Conservation (phyloP, 2,113 vertebrate species). For the Promerops cafer region DNA sequence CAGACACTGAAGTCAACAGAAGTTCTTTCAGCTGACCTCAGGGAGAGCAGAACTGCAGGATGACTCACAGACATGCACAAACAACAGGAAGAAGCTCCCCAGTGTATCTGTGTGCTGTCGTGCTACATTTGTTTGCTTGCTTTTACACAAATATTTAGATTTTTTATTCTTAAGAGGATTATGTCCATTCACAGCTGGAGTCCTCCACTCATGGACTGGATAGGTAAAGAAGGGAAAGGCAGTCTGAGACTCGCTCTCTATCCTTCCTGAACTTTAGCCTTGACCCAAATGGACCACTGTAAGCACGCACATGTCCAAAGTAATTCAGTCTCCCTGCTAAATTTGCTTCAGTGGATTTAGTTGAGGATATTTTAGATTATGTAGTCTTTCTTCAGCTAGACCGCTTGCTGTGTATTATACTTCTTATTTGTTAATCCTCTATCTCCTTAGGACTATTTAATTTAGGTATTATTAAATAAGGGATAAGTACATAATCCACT, state of each 20-base stretch:
- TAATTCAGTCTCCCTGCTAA: conserved; percentile 18
- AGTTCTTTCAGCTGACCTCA: neutral
- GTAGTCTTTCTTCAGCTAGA: conserved; percentile 46
- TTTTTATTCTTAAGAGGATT: conserved; percentile 37
- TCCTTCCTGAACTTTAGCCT: conserved; percentile 46
- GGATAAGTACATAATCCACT: conserved; percentile 58
- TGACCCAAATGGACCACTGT: conserved; percentile 44
- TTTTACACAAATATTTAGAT: conserved; percentile 32
- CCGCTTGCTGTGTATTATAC: conserved; percentile 35
- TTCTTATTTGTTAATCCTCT: conserved; percentile 58
- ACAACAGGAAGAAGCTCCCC: neutral
- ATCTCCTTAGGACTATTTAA: conserved; percentile 40
- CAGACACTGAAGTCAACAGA: neutral
- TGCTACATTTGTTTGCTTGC: neutral
- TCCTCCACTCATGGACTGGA: neutral
- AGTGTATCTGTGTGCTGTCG: neutral
- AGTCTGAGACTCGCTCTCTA: neutral
- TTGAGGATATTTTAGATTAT: conserved; percentile 49
- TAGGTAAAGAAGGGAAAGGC: neutral
- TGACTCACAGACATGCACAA: neutral
- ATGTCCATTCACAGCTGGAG: conserved; percentile 37
- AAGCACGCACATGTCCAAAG: neutral
- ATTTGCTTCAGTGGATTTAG: conserved; percentile 45
- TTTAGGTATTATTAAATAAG: conserved; percentile 46
- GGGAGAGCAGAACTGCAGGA: neutral